Evolutionary conservation across 1,140 invertebrate species (phyloP), one percentile per base, ranked within the genome.

Genomic region (Caenorhabditis remanei): DNA sequence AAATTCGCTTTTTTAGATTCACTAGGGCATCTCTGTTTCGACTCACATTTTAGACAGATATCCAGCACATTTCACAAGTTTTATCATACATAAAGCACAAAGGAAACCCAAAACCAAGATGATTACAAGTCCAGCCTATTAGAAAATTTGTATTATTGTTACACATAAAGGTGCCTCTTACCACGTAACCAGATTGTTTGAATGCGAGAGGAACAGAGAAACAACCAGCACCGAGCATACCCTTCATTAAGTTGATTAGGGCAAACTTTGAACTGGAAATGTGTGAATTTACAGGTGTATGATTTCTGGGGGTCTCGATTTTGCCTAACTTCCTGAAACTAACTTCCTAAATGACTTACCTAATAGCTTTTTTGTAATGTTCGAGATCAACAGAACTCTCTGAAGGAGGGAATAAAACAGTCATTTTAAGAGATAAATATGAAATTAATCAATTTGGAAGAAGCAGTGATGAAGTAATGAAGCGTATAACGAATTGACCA

Each of bases 171-270:
- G 2, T 21, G 6, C 1, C 6, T 5, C 87, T 61, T 85, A 88
- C 88, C 90, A 89, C 89, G 40, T 92, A 82, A 14, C 91, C 91
- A 11, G 90, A 90, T 87, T 91, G 91, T 87, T 92, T 90, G 65
- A 91, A 91, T 9, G 91, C 91, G 6, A 91, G 55, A 9, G 91
- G 91, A 19, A 91, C 86, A 1, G 89, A 88, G 40, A 91, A 85
- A 88, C 91, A 92, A 9, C 91, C 91, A 11, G 91, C 91, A 14
- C 91, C 91, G 58, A 91, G 89, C 91, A 91, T 92, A 43, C 91
- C 91, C 55, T 91, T 91, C 32, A 91, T 40, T n/a, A 91, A 90
- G 82, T 91, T 91, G 55, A 91, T 86, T 11, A 90, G 55, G 1
- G 90, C 91, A 41, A 65, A 87, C 21, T 87, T 88, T 0, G 88